Percentiles rank a stretch among this genome's conserved stretches.
Evolutionary conservation across 2,113 vertebrate species (phyloP).

Genomic region (Spea bombifrons): DNA sequence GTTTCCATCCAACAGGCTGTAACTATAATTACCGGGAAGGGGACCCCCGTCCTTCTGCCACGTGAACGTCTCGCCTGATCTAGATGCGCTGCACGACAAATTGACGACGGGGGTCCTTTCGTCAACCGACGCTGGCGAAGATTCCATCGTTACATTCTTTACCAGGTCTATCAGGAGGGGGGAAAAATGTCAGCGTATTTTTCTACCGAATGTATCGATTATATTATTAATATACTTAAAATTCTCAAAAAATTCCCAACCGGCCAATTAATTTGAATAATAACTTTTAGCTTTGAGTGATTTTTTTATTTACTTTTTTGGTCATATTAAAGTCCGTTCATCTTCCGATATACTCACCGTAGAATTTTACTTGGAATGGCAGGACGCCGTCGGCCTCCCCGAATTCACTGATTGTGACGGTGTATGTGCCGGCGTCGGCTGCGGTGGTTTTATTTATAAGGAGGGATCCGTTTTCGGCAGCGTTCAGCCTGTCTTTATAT

Average conservation of each 20-base stretch:
- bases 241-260: no score
- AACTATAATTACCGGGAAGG: not conserved
- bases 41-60: not conserved
- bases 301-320: no score
- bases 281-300: no score
- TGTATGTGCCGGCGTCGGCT: not conserved
- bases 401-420: not conserved
- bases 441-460: not conserved
- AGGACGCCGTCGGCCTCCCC: not conserved
- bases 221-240: no score
- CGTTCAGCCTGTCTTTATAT: not conserved
- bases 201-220: no score
- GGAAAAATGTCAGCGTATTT: not conserved
- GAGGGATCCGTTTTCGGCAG: not conserved
- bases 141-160: not conserved
- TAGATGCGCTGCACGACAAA: conserved; percentile 11
- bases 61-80: not conserved
- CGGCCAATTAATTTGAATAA: no score
- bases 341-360: conserved; percentile 11
- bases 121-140: not conserved
- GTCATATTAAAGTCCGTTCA: no score
- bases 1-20: not conserved
- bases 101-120: not conserved
- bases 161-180: conserved; percentile 14
- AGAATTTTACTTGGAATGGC: conserved; percentile 4